These are phyloP conservation scores for Anomalospiza imberbis DNA, from an alignment of 2,797 vertebrate genomes.

Conservation along the genomic window DNA sequence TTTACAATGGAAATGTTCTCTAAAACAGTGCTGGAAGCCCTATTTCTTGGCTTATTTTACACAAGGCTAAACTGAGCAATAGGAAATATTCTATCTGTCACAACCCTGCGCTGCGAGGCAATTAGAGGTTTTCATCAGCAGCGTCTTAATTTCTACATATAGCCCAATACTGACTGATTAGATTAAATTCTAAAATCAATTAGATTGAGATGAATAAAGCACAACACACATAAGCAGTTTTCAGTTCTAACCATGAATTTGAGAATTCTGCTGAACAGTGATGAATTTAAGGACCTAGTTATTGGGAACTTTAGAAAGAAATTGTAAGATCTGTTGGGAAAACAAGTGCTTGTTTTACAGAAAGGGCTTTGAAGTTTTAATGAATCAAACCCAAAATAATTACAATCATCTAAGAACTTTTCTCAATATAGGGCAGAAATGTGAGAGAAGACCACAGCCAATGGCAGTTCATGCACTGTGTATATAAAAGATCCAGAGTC, in stretches of 20 bases:
- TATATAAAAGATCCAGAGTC: background rate
- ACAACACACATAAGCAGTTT: background rate
- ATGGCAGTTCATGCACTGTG: background rate
- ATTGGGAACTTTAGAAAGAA: background rate
- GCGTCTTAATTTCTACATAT: background rate
- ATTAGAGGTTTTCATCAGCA: background rate
- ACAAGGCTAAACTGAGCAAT: background rate
- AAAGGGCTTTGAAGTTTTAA: background rate
- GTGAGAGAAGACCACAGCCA: background rate
- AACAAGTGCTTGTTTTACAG: background rate
- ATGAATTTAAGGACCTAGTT: background rate
- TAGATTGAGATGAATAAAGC: background rate
- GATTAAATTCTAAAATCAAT: background rate
- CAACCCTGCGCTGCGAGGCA: background rate
- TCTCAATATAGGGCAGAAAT: background rate
- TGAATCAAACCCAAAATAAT: background rate
- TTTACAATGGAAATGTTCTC: conserved; percentile 32
- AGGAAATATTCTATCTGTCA: conserved; percentile 20
- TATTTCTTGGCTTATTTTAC: conserved; percentile 9
- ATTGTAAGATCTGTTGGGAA: background rate
- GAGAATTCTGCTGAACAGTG: background rate
- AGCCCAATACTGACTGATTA: background rate
- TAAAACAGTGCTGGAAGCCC: background rate
- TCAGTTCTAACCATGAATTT: background rate
- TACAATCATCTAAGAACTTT: background rate